Evolutionary conservation across 2,113 vertebrate genomes (phyloP).

Genomic region (Callopanchax toddi): DNA sequence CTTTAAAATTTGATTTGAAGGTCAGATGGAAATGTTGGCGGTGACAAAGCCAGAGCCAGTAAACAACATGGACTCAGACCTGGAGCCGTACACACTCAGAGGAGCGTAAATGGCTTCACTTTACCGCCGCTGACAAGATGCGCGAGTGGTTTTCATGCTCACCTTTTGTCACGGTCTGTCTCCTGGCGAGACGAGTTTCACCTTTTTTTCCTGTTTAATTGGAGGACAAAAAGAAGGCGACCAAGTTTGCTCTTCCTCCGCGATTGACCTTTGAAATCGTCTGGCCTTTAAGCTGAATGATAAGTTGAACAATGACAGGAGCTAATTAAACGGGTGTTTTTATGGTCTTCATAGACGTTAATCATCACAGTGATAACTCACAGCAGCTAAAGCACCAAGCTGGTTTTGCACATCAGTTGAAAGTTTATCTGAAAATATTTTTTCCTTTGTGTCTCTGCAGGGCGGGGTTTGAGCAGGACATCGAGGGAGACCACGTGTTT

Average conservation of each 20-base stretch:
- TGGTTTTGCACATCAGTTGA: neutral
- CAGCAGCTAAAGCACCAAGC: neutral
- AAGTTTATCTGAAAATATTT: neutral
- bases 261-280: neutral
- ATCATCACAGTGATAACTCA: conserved; percentile 10
- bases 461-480: conserved; percentile 69
- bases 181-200: conserved; percentile 13
- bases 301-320: conserved; percentile 2
- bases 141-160: neutral
- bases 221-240: conserved; percentile 1
- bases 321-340: conserved; percentile 23
- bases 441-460: conserved; percentile 36
- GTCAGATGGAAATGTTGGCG: conserved; percentile 15
- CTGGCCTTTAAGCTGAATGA: conserved; percentile 4
- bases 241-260: conserved; percentile 6
- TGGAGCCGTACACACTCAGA: neutral
- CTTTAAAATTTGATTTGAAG: conserved; percentile 38
- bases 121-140: neutral
- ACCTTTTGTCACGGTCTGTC: conserved; percentile 1
- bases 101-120: conserved; percentile 27
- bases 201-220: conserved; percentile 15
- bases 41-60: neutral
- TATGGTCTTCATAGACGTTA: neutral
- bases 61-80: conserved; percentile 21
- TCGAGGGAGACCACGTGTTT: conserved; percentile 54